Percentiles rank a stretch among this genome's conserved stretches.
Evolutionary conservation across 2,888 invertebrate species (phyloP).

Genomic region (Drosophila flavopinicola): DNA sequence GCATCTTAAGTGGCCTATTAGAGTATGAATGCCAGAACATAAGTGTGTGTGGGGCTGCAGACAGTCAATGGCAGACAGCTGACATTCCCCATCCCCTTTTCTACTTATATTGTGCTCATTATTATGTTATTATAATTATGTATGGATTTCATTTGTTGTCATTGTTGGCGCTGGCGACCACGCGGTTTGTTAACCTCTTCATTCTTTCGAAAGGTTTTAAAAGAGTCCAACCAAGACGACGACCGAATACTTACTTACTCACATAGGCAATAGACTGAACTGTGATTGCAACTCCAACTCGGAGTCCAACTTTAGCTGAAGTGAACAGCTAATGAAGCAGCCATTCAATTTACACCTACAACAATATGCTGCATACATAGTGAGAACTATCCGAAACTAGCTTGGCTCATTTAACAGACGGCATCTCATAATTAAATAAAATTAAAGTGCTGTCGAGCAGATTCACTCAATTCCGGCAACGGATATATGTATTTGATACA

Average conservation of each 20-base stretch:
- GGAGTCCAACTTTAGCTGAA: constrained; percentile 17
- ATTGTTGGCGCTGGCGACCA: constrained; percentile 33
- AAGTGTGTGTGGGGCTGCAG: constrained; percentile 2
- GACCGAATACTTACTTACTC: background rate
- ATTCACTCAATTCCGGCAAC: constrained; percentile 16
- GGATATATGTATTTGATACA: background rate
- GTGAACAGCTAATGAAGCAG: constrained; percentile 58
- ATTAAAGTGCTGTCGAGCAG: constrained; percentile 47
- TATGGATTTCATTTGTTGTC: constrained; percentile 69
- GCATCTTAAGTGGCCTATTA: constrained; percentile 74
- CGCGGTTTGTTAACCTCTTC: constrained; percentile 33
- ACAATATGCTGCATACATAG: constrained; percentile 28
- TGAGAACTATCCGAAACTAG: constrained; percentile 29
- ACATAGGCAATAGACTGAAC: constrained; percentile 7
- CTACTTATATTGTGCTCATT: constrained; percentile 43
- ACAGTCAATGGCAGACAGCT: constrained; percentile 28
- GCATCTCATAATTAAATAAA: constrained; percentile 38
- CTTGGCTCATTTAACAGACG: constrained; percentile 1
- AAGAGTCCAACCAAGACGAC: constrained; percentile 6
- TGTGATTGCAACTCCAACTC: constrained; percentile 20
- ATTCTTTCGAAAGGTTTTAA: constrained; percentile 56
- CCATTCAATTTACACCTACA: constrained; percentile 60
- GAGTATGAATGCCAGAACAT: constrained; percentile 63
- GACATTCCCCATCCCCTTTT: constrained; percentile 30
- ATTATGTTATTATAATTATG: constrained; percentile 71